Percentiles rank a stretch among this genome's conserved stretches.
Conservation (phyloP, 2,888 invertebrate genomes). For the Mesodorylaimus sp. region DNA sequence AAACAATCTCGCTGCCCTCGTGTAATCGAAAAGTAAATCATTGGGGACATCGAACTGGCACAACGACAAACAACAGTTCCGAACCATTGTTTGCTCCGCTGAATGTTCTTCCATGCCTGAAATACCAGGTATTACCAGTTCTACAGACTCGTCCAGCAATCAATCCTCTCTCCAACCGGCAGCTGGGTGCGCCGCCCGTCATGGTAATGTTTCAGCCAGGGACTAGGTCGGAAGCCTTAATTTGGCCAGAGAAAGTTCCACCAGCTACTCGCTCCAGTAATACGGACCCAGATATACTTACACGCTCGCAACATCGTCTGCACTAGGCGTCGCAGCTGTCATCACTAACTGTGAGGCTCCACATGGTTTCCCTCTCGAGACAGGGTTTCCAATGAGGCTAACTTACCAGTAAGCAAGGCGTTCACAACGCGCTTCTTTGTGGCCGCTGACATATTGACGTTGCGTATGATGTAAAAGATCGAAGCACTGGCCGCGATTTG, state of each 20-base stretch:
- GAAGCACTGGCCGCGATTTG: constrained; percentile 74
- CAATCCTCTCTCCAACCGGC: no score
- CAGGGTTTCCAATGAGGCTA: neutral
- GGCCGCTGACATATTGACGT: constrained; percentile 21
- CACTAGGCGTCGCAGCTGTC: no score
- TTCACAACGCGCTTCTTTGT: constrained; percentile 22
- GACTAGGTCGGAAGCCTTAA: no score
- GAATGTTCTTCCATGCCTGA: neutral
- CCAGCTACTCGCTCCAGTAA: no score
- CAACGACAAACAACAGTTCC: constrained; percentile 80
- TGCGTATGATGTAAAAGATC: constrained; percentile 50
- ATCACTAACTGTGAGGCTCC: no score
- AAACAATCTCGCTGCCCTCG: constrained; percentile 22
- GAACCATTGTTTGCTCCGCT: constrained; percentile 49
- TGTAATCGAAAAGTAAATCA: constrained; percentile 47
- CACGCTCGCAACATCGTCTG: no score
- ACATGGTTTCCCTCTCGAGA: no score
- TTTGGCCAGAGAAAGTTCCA: no score
- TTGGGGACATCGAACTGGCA: constrained; percentile 84
- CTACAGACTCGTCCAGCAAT: no score
- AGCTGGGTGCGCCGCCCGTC: no score
- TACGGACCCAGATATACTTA: no score
- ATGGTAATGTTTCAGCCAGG: no score
- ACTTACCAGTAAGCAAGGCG: constrained; percentile 19
- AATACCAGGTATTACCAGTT: neutral